Conservation (phyloP, 2,888 invertebrate species). For the Hemithea aestivaria region DNA sequence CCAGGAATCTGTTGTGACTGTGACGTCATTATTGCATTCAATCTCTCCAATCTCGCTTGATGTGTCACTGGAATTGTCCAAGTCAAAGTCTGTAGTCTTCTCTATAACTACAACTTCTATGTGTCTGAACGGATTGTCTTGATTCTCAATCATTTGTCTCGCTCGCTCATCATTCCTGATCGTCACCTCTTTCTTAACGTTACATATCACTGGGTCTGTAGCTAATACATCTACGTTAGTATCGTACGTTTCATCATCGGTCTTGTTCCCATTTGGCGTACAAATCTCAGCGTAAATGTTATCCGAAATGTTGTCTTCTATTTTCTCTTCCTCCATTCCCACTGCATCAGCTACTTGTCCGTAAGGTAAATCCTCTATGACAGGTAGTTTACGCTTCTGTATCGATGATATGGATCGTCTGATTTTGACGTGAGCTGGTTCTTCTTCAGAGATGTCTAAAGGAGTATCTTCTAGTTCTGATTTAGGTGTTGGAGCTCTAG, state of each 20-base stretch:
- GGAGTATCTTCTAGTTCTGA: constrained; percentile 62
- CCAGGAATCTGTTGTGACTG: constrained; percentile 67
- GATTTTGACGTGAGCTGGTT: constrained; percentile 67
- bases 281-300: constrained; percentile 87
- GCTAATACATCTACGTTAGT: constrained; percentile 66
- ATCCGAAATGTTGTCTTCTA: constrained; percentile 72
- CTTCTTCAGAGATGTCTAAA: constrained; percentile 67
- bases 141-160: constrained; percentile 65
- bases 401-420: constrained; percentile 76
- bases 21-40: constrained; percentile 65
- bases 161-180: constrained; percentile 70
- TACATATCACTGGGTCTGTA: constrained; percentile 71
- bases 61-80: constrained; percentile 66
- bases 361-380: constrained; percentile 83
- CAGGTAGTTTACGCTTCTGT: constrained; percentile 74
- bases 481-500: constrained; percentile 71
- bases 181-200: constrained; percentile 72
- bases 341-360: constrained; percentile 85
- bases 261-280: constrained; percentile 58
- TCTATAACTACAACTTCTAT: constrained; percentile 77
- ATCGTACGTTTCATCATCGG: constrained; percentile 65
- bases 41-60: constrained; percentile 67
- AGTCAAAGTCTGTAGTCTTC: constrained; percentile 69
- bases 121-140: constrained; percentile 71
- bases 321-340: constrained; percentile 61